Conservation (phyloP, 2,888 invertebrate species). For the Psococerastis gibbosa region DNA sequence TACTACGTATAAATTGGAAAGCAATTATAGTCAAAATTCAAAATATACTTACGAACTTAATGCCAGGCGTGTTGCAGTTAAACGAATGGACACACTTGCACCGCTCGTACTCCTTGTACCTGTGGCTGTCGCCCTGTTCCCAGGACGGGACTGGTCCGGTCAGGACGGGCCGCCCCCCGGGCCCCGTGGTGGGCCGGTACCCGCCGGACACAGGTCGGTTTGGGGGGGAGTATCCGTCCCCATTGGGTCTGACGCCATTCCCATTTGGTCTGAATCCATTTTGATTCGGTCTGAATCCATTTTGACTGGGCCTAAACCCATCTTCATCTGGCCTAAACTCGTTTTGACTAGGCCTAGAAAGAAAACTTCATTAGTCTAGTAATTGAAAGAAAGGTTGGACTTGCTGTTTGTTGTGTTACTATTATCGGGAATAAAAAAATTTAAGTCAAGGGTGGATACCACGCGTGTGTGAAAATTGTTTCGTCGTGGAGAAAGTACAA, state of each 20-base stretch:
- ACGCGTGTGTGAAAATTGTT: too few species aligned
- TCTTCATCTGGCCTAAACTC: not conserved
- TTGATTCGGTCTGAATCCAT: slow-evolving; percentile 2
- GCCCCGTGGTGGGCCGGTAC: slow-evolving; percentile 1
- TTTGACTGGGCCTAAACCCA: not conserved
- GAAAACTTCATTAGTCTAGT: not conserved
- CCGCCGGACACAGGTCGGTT: not conserved
- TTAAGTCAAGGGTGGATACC: too few species aligned
- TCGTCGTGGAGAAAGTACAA: not conserved
- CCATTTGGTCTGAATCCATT: not conserved
- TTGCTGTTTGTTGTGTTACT: not conserved
- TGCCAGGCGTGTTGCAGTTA: slow-evolving; percentile 33
- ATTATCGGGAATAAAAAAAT: too few species aligned
- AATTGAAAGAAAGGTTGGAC: not conserved
- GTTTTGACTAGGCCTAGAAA: not conserved
- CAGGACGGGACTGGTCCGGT: slow-evolving; percentile 28
- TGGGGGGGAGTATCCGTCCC: too few species aligned
- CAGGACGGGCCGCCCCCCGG: slow-evolving; percentile 17
- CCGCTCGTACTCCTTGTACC: slow-evolving; percentile 13
- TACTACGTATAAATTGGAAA: too few species aligned
- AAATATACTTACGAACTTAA: slow-evolving; percentile 29
- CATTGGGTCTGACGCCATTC: not conserved
- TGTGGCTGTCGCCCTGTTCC: slow-evolving; percentile 16
- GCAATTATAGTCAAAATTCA: too few species aligned
- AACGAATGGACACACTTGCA: slow-evolving; percentile 35